Conservation (phyloP, 2,888 invertebrate genomes). For the Monopis laevigella region DNA sequence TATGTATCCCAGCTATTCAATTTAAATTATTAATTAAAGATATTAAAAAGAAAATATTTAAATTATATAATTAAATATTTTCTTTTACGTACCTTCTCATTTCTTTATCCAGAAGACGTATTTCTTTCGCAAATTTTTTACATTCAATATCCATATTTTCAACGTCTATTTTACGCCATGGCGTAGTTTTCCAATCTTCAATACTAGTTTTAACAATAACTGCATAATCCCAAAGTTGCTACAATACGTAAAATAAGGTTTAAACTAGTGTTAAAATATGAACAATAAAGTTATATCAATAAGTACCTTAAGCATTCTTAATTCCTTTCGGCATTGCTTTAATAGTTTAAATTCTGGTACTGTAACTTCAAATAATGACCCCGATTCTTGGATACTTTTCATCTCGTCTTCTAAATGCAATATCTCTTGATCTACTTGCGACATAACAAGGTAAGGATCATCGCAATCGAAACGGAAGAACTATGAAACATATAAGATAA, state of each 20-base stretch:
- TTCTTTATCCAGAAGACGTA: slow-evolving; percentile 91
- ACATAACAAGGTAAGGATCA: slow-evolving; percentile 78
- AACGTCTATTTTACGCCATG: slow-evolving; percentile 96
- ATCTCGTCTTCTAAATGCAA: slow-evolving; percentile 85
- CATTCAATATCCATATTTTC: slow-evolving; percentile 99
- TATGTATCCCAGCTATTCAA: slow-evolving; percentile 92
- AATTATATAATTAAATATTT: background rate
- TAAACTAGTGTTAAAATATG: no score
- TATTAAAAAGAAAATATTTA: background rate
- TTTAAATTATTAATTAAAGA: no score
- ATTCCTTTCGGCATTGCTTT: slow-evolving; percentile 90
- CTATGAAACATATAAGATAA: no score
- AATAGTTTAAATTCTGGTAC: slow-evolving; percentile 94
- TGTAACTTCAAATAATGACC: slow-evolving; percentile 92
- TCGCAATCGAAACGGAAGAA: slow-evolving; percentile 80
- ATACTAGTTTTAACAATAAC: slow-evolving; percentile 90
- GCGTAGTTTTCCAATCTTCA: slow-evolving; percentile 97
- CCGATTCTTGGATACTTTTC: slow-evolving; percentile 86
- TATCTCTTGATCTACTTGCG: slow-evolving; percentile 82
- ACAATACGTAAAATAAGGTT: slow-evolving; percentile 18
- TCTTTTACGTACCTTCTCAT: slow-evolving; percentile 72
- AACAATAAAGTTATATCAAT: background rate
- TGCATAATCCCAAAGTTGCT: slow-evolving; percentile 97
- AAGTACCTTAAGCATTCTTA: slow-evolving; percentile 82
- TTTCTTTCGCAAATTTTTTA: slow-evolving; percentile 96